phyloP scores from a whole-genome alignment of 2,888 invertebrate genomes.

The Drosophila sordidula region DNA sequence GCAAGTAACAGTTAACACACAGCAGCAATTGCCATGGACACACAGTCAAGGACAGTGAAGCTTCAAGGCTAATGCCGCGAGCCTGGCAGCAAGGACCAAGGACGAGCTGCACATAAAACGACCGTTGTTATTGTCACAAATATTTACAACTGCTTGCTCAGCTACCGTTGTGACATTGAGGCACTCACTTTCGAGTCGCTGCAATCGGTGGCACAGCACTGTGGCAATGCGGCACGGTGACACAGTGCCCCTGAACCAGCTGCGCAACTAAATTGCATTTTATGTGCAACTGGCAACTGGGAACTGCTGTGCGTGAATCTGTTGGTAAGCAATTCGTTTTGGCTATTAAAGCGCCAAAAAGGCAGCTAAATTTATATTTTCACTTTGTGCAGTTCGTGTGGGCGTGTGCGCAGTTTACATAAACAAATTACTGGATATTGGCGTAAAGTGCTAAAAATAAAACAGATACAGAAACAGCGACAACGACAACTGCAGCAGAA shows the following conservation, averaged over 20 bases:
- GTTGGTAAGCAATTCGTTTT: constrained; percentile 68
- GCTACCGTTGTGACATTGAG: constrained; percentile 72
- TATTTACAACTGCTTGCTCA: constrained; percentile 63
- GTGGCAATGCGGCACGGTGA: constrained; percentile 19
- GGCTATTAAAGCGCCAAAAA: constrained; percentile 69
- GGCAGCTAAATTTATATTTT: constrained; percentile 15
- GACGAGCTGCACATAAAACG: constrained; percentile 63
- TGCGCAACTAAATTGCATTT: constrained; percentile 74
- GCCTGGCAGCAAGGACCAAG: constrained; percentile 42
- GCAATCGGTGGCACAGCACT: constrained; percentile 4
- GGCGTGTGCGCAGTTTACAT: constrained; percentile 35
- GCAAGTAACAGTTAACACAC: constrained; percentile 49
- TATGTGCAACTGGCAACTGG: constrained; percentile 45
- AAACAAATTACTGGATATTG: constrained; percentile 50
- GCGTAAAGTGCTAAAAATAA: constrained; percentile 54
- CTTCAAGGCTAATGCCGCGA: constrained; percentile 49
- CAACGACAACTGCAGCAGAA: constrained; percentile 3
- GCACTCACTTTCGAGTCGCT: constrained; percentile 2
- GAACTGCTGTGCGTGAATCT: constrained; percentile 68
- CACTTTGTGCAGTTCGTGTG: constrained; percentile 15
- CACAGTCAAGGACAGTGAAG: constrained; percentile 60
- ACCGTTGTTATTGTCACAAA: constrained; percentile 39
- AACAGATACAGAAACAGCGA: neutral
- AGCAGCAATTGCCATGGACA: constrained; percentile 36
- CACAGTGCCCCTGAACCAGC: constrained; percentile 47